phyloP scores from a whole-genome alignment of 2,797 vertebrate genomes.

The Thalassophryne amazonica region DNA sequence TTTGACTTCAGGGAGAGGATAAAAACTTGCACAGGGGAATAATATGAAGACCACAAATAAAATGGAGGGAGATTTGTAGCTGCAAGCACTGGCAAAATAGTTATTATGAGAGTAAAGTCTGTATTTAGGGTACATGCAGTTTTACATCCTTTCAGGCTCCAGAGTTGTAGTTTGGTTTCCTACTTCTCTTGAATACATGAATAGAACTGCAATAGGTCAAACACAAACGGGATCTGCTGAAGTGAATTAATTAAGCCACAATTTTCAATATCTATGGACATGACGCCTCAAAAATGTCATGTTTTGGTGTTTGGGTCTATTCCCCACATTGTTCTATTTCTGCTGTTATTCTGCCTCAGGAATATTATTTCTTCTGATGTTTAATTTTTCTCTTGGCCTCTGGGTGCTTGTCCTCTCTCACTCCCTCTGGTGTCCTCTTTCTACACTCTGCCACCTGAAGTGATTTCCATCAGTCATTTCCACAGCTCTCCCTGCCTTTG shows the following conservation, averaged over 20 bases:
- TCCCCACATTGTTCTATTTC: no score
- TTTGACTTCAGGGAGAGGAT: background rate
- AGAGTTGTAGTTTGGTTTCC: background rate
- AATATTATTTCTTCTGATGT: no score
- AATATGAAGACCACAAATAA: background rate
- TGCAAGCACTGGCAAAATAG: background rate
- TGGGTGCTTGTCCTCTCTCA: no score
- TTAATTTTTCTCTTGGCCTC: no score
- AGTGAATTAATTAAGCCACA: no score
- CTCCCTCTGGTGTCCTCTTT: no score
- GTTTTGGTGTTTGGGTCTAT: no score
- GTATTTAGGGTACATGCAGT: conserved; percentile 3
- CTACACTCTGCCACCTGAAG: no score
- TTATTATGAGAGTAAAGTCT: background rate
- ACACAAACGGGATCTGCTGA: background rate
- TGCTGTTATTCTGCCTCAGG: no score
- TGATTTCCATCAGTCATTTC: no score
- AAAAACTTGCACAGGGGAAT: background rate
- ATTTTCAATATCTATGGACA: background rate
- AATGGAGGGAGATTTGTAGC: background rate
- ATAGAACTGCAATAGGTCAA: background rate
- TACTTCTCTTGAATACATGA: background rate
- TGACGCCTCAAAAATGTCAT: no score
- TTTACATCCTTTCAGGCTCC: background rate
- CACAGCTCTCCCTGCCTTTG: no score